A percentile compares a stretch with the other conserved stretches of the same genome.
Conservation (phyloP, 2,888 invertebrate genomes). For the Scaptomyza parva region DNA sequence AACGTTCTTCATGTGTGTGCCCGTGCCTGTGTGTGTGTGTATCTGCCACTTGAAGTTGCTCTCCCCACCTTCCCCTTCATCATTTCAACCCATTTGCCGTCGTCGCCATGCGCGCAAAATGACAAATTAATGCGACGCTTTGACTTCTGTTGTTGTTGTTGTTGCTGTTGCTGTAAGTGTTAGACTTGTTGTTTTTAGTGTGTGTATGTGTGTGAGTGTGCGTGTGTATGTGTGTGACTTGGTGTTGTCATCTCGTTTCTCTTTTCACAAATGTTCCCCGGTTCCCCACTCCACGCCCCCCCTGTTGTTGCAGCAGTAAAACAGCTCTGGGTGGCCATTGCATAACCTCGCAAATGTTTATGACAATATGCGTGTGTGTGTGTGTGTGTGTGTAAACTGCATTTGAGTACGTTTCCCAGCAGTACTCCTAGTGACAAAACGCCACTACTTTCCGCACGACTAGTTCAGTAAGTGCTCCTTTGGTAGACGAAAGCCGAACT, state of each 20-base stretch:
- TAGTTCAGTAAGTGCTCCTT: no score
- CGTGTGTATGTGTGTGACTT: constrained; percentile 5
- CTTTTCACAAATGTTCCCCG: not conserved
- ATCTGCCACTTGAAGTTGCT: constrained; percentile 64
- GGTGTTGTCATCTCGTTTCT: constrained; percentile 14
- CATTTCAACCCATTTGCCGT: constrained; percentile 36
- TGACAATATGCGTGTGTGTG: constrained; percentile 46
- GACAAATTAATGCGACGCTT: constrained; percentile 76
- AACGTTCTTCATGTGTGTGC: constrained; percentile 42
- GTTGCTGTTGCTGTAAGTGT: constrained; percentile 14
- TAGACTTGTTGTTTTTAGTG: constrained; percentile 23
- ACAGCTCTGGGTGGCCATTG: constrained; percentile 66
- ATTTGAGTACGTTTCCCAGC: not conserved
- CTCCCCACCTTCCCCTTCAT: not conserved
- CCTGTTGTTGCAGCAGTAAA: constrained; percentile 21
- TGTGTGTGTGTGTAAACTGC: constrained; percentile 1
- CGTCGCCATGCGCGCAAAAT: constrained; percentile 69
- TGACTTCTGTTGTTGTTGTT: constrained; percentile 20
- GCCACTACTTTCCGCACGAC: no score
- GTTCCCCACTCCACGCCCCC: not conserved
- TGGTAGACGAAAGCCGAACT: no score
- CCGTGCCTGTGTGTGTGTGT: constrained; percentile 2
- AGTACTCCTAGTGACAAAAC: no score
- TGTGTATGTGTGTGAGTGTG: not conserved
- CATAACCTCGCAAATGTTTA: constrained; percentile 57